Conservation (phyloP, 2,797 vertebrate species). For the Megaceryle alcyon region DNA sequence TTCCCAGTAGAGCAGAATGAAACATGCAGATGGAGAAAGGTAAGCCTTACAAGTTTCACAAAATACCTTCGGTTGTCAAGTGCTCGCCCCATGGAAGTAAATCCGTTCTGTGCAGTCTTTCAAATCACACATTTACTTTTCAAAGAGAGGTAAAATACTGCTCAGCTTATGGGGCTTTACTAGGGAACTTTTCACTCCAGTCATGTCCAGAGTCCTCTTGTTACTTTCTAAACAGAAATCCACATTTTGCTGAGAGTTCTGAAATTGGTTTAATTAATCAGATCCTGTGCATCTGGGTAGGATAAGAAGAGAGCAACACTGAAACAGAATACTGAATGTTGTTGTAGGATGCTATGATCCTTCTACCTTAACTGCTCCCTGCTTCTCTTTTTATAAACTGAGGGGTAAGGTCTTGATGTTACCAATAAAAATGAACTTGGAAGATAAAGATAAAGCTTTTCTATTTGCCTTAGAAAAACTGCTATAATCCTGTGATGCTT, state of each 20-base stretch:
- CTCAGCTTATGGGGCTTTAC: background rate
- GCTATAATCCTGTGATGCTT: background rate
- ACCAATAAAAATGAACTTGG: background rate
- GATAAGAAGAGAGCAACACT: background rate
- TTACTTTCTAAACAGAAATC: background rate
- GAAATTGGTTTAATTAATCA: background rate
- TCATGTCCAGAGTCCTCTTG: background rate
- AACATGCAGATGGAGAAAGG: background rate
- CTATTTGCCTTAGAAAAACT: background rate
- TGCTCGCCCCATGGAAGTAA: rapidly evolving
- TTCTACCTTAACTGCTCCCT: background rate
- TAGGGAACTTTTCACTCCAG: background rate
- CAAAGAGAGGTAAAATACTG: background rate
- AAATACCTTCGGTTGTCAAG: background rate
- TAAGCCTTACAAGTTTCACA: background rate
- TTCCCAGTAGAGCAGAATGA: background rate
- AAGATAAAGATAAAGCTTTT: background rate
- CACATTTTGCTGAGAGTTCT: background rate
- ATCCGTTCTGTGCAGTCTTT: background rate
- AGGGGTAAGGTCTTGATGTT: background rate
- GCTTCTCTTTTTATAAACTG: background rate
- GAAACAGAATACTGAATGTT: background rate
- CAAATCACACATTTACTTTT: background rate
- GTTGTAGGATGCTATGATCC: background rate
- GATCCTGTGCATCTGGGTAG: background rate